Evolutionary conservation across 2,113 vertebrate genomes (phyloP).

Genomic region (Corythornis vintsioides): DNA sequence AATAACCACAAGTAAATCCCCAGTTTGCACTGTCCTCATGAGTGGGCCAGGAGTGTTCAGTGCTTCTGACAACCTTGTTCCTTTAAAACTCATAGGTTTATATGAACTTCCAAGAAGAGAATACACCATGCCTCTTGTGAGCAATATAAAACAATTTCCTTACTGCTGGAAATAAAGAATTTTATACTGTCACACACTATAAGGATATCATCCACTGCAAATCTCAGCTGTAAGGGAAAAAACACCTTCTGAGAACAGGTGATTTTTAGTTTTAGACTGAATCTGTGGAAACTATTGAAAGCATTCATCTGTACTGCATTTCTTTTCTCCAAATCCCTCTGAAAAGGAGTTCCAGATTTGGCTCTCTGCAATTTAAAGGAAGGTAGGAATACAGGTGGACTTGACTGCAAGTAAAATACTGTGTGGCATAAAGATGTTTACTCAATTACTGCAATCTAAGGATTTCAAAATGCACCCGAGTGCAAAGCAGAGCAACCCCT

Average conservation of each 20-base stretch:
- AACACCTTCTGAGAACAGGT: not conserved
- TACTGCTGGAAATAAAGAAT: not conserved
- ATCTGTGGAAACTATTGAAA: not conserved
- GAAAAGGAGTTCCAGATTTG: not conserved
- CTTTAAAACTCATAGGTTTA: not conserved
- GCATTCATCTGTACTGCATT: not conserved
- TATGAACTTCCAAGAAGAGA: not conserved
- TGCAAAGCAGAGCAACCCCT: not conserved
- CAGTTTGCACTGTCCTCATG: not conserved
- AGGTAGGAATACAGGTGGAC: not conserved
- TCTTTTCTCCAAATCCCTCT: not conserved
- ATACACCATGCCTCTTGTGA: not conserved
- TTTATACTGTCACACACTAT: not conserved
- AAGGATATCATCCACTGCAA: not conserved
- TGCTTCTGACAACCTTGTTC: not conserved
- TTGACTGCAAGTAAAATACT: not conserved
- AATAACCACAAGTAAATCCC: not conserved
- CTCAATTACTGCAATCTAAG: not conserved
- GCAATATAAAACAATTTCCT: constrained; percentile 6
- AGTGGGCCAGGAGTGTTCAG: not conserved
- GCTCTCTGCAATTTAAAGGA: not conserved
- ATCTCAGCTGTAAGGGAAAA: constrained; percentile 19
- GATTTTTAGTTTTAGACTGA: not conserved
- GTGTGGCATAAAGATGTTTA: not conserved
- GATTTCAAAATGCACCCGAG: not conserved